A percentile compares a stretch with the other conserved stretches of the same genome.
Evolutionary conservation across 2,888 invertebrate species (phyloP).

Genomic region (Sarcophaga caerulescens): DNA sequence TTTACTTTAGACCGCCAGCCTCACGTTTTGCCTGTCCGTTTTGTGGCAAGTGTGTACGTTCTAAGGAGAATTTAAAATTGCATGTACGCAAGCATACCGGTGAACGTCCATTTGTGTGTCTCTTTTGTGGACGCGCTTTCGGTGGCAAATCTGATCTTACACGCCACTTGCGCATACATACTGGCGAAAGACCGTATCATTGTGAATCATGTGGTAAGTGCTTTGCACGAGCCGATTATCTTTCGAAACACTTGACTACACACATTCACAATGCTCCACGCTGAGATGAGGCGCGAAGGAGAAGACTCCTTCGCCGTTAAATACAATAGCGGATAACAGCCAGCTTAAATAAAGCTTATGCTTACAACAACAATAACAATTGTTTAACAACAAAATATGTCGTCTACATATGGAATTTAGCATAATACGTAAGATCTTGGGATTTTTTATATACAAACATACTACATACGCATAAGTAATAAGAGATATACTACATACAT

Average conservation of each 20-base stretch:
- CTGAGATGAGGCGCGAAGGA: constrained; percentile 82
- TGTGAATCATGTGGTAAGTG: constrained; percentile 96
- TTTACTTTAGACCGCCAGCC: constrained; percentile 76
- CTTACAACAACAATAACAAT: constrained; percentile 36
- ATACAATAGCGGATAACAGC: not conserved
- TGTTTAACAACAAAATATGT: constrained; percentile 16
- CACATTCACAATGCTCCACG: constrained; percentile 90
- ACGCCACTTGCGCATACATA: constrained; percentile 92
- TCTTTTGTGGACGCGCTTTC: constrained; percentile 93
- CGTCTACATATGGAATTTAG: constrained; percentile 40
- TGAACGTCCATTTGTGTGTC: constrained; percentile 94
- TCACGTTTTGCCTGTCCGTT: constrained; percentile 92
- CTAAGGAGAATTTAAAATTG: constrained; percentile 93
- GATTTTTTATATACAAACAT: constrained; percentile 32
- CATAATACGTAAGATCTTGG: constrained; percentile 63
- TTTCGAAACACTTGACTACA: constrained; percentile 94
- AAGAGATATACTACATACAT: constrained; percentile 10
- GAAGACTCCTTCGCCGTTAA: constrained; percentile 82
- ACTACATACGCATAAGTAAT: not conserved
- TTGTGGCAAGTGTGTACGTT: constrained; percentile 93
- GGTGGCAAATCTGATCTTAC: constrained; percentile 94
- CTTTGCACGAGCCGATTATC: constrained; percentile 94
- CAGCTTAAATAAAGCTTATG: not conserved
- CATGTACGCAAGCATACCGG: constrained; percentile 94
- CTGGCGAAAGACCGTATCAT: constrained; percentile 94